Percentiles rank a stretch among this genome's conserved stretches.
These are phyloP conservation scores for Coendou prehensilis DNA, from an alignment of 2,797 vertebrate species.

Conservation along the genomic window DNA sequence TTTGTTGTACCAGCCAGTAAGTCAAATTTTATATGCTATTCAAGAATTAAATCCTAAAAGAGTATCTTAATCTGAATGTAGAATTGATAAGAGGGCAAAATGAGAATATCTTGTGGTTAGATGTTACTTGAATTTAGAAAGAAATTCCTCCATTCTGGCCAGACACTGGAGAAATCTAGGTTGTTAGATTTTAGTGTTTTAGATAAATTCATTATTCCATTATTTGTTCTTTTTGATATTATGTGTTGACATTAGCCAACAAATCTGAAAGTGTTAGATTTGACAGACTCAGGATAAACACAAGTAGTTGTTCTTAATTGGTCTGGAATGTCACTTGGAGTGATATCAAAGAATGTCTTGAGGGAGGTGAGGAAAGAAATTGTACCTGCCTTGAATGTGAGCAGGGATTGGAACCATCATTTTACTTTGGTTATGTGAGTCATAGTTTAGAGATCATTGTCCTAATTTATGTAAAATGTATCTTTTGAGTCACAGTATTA, in stretches of 20 bases:
- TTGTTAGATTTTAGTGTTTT: conserved; percentile 55
- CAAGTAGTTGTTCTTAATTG: conserved; percentile 55
- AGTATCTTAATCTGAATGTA: conserved; percentile 8
- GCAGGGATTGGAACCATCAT: neutral
- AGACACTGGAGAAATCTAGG: neutral
- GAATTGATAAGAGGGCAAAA: conserved; percentile 40
- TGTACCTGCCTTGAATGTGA: conserved; percentile 49
- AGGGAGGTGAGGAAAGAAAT: conserved; percentile 54
- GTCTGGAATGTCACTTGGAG: conserved; percentile 50
- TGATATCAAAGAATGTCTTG: conserved; percentile 53
- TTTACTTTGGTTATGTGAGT: conserved; percentile 3
- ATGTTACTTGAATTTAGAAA: conserved; percentile 51
- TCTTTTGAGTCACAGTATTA: conserved; percentile 10
- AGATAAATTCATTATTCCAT: conserved; percentile 20
- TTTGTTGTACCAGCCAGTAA: neutral
- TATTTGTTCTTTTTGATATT: neutral
- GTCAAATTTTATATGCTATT: neutral
- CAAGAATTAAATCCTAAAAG: conserved; percentile 13
- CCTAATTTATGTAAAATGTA: neutral
- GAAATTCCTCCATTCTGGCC: neutral
- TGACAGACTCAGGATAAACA: conserved; percentile 5
- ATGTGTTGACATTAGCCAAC: conserved; percentile 48
- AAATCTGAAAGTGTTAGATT: conserved; percentile 38
- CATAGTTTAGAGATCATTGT: conserved; percentile 59
- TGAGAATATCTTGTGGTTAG: conserved; percentile 32